Evolutionary conservation across 2,797 vertebrate species (phyloP).

Genomic region (Centroberyx gerrardi): DNA sequence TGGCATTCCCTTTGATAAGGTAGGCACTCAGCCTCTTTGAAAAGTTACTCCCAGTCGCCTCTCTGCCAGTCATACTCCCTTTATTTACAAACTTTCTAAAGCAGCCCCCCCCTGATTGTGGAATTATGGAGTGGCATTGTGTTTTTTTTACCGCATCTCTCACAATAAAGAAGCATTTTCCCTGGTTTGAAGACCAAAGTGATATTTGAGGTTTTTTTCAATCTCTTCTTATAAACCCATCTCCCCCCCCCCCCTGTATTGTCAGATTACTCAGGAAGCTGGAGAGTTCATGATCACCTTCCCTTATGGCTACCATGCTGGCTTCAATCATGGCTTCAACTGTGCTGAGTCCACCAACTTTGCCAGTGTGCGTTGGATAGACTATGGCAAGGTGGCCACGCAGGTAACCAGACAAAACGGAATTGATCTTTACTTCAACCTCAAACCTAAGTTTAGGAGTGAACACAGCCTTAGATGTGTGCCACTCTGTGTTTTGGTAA

Average conservation of each 20-base stretch:
- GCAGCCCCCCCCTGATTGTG: slow-evolving; percentile 14
- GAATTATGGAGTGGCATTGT: neutral
- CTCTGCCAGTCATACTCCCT: neutral
- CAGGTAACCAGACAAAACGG: slow-evolving; percentile 85
- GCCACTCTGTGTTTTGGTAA: neutral
- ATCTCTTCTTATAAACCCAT: neutral
- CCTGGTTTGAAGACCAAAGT: neutral
- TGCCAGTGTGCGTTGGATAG: slow-evolving; percentile 95
- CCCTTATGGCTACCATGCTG: slow-evolving; percentile 97
- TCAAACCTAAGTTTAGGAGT: neutral
- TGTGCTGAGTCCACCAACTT: slow-evolving; percentile 99
- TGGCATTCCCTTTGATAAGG: slow-evolving; percentile 98
- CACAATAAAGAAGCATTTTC: too few relatives aligned
- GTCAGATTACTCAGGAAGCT: slow-evolving; percentile 95
- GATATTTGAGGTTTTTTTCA: neutral
- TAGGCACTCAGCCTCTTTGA: slow-evolving; percentile 67
- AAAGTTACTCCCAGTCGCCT: slow-evolving; percentile 9
- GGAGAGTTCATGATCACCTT: slow-evolving; percentile 99
- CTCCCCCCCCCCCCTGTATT: neutral
- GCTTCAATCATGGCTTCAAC: slow-evolving; percentile 98
- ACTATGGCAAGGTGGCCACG: slow-evolving; percentile 96
- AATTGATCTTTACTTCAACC: neutral
- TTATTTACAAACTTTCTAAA: slow-evolving; percentile 42
- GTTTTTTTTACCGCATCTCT: neutral
- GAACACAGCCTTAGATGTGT: too few relatives aligned